Evolutionary conservation across 2,888 invertebrate species (phyloP), one percentile per base, ranked within the genome.

Genomic region (Leptogaster cylindrica): DNA sequence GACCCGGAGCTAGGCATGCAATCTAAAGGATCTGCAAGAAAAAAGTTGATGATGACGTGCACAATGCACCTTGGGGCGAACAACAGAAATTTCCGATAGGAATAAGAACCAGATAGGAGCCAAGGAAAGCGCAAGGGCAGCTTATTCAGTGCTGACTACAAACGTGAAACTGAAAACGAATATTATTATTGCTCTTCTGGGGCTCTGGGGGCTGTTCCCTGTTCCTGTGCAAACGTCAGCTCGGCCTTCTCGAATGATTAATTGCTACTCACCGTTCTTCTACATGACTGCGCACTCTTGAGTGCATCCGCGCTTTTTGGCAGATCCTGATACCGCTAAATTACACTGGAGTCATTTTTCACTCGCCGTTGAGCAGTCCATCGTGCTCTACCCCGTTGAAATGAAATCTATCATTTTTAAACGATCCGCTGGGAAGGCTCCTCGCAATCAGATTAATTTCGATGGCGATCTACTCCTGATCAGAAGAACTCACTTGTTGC

Each of bases 261-360:
- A 46, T 46, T 46, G 46, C 46, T 46, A 25, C 46, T 46, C 46
- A 46, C n/a, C 12, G 46, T 46, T 46, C 46, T 46, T 20, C 46
- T 46, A 46, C 46, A 46, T 46, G 46, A 46, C 46, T 46, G 23
- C 25, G 46, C 46, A 46, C 46, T 46, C 46, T 25, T 25, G 25
- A 46, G 46, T 46, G 46, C 46, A 46, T 46, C 46, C 46, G 46
- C 46, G 46, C 23, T 46, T 46, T 46, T 46, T 46, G 46, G 46
- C 46, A 46, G 46, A 46, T 46, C 46, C 20, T 46, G 46, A 46
- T 46, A 46, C 46, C 46, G 46, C 10, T 46, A 20, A 23, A n/a
- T 46, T 46, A 25, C 46, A 14, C 4, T 7, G 20, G 23, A 46
- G 25, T 23, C 20, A 46, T 46, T 46, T 46, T 46, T 46, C 23